A percentile compares a stretch with the other conserved stretches of the same genome.
Evolutionary conservation across 2,888 invertebrate genomes (phyloP).

Genomic region (Andricus curvator): DNA sequence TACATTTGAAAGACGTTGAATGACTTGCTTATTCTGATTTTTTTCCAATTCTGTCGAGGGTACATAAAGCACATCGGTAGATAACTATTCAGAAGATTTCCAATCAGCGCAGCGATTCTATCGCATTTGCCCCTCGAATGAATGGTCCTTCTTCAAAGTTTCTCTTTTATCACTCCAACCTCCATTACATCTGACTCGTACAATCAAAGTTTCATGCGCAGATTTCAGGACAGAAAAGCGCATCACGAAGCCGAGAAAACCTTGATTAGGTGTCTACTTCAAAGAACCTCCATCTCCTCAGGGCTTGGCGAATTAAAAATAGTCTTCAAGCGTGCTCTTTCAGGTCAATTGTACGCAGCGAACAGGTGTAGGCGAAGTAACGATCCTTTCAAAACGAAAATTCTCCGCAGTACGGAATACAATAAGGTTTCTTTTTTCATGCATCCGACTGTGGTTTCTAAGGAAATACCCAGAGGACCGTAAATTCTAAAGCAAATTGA

Average conservation of each 20-base stretch:
- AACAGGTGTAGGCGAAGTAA: constrained; percentile 14
- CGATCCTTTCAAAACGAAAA: constrained; percentile 20
- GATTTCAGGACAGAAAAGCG: constrained; percentile 6
- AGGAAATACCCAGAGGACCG: not conserved
- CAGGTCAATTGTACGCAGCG: constrained; percentile 23
- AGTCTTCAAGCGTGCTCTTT: constrained; percentile 28
- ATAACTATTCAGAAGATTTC: not conserved
- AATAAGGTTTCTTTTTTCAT: constrained; percentile 1
- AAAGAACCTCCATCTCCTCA: constrained; percentile 31
- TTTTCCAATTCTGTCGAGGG: not conserved
- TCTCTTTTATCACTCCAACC: constrained; percentile 9
- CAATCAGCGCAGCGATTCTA: not conserved
- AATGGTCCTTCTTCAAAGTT: not conserved
- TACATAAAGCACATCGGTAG: not conserved
- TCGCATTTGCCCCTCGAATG: not conserved
- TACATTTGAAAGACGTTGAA: too few relatives aligned
- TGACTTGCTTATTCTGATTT: not conserved
- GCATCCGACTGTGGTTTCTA: not conserved
- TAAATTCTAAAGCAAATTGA: not conserved
- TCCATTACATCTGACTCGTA: constrained; percentile 19
- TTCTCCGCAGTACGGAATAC: constrained; percentile 2
- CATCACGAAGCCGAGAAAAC: constrained; percentile 31
- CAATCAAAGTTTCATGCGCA: constrained; percentile 18
- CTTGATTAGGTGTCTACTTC: constrained; percentile 40
- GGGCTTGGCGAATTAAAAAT: constrained; percentile 36